Percentiles rank a stretch among this genome's conserved stretches.
phyloP scores from a whole-genome alignment of 2,888 invertebrate species.

The Lepidonotus clava region DNA sequence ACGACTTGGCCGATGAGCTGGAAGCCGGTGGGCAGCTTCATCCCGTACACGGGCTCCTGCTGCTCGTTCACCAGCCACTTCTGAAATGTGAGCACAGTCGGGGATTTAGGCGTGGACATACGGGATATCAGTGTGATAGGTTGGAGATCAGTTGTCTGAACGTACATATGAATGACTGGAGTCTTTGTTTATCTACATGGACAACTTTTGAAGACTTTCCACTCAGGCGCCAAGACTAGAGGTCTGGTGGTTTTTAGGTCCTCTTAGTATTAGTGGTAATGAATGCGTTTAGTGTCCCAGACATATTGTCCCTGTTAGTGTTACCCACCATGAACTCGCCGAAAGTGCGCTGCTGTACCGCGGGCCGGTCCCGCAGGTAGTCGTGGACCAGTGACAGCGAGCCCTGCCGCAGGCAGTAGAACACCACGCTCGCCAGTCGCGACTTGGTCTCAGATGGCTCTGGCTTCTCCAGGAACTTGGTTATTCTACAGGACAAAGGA shows the following conservation, averaged over 20 bases:
- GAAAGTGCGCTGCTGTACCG: conserved; percentile 57
- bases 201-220: too few species aligned
- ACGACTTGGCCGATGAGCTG: conserved; percentile 65
- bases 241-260: too few species aligned
- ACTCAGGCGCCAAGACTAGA: too few species aligned
- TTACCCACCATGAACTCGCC: conserved; percentile 62
- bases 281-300: background rate
- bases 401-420: conserved; percentile 59
- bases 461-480: conserved; percentile 63
- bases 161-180: too few species aligned
- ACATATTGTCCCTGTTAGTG: background rate
- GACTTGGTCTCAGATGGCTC: conserved; percentile 50
- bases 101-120: too few species aligned
- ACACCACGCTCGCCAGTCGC: conserved; percentile 64
- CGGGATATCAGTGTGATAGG: too few species aligned
- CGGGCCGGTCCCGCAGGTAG: conserved; percentile 53
- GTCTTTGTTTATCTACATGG: too few species aligned
- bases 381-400: conserved; percentile 43
- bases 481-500: conserved; percentile 57
- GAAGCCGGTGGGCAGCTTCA: conserved; percentile 65
- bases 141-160: too few species aligned
- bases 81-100: conserved; percentile 56
- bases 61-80: conserved; percentile 60
- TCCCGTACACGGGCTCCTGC: conserved; percentile 59
- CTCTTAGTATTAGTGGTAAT: too few species aligned